These are phyloP conservation scores for Nansenia antarctica DNA, from an alignment of 2,113 vertebrate species.

Conservation along the genomic window DNA sequence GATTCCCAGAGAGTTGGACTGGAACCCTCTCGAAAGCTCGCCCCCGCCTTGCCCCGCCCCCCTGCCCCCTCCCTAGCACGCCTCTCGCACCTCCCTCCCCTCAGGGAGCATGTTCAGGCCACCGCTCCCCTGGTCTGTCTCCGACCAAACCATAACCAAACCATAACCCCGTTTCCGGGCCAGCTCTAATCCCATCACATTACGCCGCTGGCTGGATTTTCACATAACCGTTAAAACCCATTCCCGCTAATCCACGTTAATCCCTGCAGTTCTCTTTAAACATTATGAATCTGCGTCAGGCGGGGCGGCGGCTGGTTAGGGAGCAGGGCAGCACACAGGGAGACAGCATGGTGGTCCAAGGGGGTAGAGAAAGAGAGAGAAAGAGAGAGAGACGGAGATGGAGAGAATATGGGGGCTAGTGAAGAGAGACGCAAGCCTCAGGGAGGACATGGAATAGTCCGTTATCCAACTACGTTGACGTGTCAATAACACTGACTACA, in stretches of 20 bases:
- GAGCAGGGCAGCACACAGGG: not conserved
- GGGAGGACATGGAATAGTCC: not conserved
- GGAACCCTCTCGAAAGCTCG: not conserved
- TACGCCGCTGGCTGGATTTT: constrained; percentile 69
- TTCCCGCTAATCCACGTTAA: constrained; percentile 73
- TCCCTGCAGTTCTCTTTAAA: constrained; percentile 56
- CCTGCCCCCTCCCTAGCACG: not conserved
- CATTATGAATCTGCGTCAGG: constrained; percentile 37
- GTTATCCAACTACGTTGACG: too few relatives aligned
- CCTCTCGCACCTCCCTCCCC: constrained; percentile 5
- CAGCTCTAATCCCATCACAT: constrained; percentile 78
- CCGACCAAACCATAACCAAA: constrained; percentile 19
- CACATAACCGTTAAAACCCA: constrained; percentile 78
- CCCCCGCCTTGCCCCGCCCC: not conserved
- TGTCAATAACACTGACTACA: too few relatives aligned
- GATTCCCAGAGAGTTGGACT: not conserved
- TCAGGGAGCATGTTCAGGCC: constrained; percentile 13
- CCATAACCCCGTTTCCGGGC: constrained; percentile 33
- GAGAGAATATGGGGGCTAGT: not conserved
- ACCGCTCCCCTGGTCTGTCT: not conserved
- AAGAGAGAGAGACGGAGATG: constrained; percentile 17
- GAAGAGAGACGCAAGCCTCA: not conserved
- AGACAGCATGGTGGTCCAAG: not conserved
- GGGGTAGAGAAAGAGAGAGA: not conserved
- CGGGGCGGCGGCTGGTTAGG: not conserved